Conservation (phyloP, 2,888 invertebrate genomes). For the Glomeris marginata region DNA sequence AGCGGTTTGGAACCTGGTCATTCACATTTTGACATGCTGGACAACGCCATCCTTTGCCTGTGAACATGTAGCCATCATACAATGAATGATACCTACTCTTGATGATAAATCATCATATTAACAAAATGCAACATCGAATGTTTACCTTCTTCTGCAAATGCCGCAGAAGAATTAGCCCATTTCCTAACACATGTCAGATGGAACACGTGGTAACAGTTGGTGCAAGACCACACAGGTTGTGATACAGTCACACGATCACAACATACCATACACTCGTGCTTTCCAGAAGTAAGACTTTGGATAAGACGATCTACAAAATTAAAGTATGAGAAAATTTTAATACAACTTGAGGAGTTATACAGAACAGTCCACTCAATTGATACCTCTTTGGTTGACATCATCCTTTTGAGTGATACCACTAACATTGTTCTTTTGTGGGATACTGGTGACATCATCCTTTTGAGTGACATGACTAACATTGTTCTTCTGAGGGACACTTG, state of each 20-base stretch:
- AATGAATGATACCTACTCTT: background rate
- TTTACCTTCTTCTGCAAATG: constrained; percentile 8
- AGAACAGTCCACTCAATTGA: no score
- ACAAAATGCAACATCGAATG: background rate
- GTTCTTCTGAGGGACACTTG: no score
- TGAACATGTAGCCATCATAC: background rate
- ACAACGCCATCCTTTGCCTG: constrained; percentile 70
- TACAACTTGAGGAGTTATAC: background rate
- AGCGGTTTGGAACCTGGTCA: constrained; percentile 55
- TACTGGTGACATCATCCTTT: no score
- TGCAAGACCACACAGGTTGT: constrained; percentile 79
- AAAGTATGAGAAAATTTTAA: background rate
- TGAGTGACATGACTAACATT: no score
- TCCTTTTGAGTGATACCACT: no score
- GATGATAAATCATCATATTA: background rate
- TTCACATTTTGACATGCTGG: constrained; percentile 85
- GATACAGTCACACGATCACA: constrained; percentile 68
- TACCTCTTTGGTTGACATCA: no score
- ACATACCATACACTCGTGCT: constrained; percentile 86
- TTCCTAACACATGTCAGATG: constrained; percentile 79
- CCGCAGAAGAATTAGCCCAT: constrained; percentile 74
- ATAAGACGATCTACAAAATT: constrained; percentile 52
- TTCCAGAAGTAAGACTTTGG: constrained; percentile 63
- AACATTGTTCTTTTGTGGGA: no score
- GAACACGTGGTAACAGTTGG: constrained; percentile 78